Percentiles rank a stretch among this genome's conserved stretches.
phyloP scores from a whole-genome alignment of 1,140 invertebrate genomes.

The Caerostris extrusa region DNA sequence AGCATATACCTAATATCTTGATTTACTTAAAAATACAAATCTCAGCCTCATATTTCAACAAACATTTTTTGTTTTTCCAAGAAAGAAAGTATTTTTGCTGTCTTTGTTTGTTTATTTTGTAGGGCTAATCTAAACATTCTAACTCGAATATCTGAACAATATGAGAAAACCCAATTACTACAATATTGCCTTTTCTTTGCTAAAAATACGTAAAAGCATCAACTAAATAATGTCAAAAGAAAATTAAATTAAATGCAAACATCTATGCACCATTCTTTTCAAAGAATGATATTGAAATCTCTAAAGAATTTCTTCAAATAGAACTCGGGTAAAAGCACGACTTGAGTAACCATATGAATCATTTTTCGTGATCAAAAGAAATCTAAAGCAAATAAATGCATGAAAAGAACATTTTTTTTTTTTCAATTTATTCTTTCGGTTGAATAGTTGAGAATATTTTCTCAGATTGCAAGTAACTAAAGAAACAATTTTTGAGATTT shows the following conservation, averaged over 20 bases:
- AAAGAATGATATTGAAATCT: background rate
- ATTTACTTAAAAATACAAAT: too few species aligned
- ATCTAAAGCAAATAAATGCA: background rate
- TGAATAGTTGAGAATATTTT: background rate
- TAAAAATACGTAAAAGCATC: too few species aligned
- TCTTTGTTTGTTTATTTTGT: too few species aligned
- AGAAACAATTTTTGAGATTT: background rate
- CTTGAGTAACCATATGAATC: background rate
- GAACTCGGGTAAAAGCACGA: background rate
- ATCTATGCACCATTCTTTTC: background rate
- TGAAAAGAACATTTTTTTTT: background rate
- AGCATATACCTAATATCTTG: too few species aligned
- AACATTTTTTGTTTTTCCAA: too few species aligned
- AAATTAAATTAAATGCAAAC: background rate
- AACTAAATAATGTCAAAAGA: background rate
- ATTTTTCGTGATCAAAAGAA: background rate
- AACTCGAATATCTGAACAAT: too few species aligned
- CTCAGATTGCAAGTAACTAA: background rate
- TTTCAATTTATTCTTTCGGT: background rate
- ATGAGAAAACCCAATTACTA: too few species aligned
- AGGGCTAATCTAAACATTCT: too few species aligned
- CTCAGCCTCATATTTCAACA: too few species aligned
- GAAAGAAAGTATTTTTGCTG: too few species aligned
- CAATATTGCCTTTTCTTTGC: too few species aligned
- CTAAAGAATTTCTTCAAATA: background rate